phyloP scores from a whole-genome alignment of 2,113 vertebrate genomes.

The Trematocara variabile region DNA sequence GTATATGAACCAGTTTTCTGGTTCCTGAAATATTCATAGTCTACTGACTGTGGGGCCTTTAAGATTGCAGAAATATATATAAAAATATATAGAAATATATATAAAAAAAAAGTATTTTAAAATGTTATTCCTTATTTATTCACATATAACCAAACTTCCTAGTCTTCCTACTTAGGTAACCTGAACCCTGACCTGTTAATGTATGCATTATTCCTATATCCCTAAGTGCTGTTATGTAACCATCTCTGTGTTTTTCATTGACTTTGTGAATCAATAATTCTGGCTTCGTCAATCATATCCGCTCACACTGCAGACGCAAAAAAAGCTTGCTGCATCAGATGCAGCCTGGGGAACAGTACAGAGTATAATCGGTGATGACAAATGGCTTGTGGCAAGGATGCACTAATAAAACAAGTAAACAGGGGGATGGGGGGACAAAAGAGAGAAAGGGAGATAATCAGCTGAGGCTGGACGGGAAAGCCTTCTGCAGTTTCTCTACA shows the following conservation, averaged over 20 bases:
- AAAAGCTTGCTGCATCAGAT: neutral
- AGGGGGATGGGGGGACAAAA: neutral
- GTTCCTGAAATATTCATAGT: neutral
- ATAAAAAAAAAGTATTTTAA: neutral
- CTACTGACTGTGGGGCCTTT: neutral
- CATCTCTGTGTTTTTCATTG: neutral
- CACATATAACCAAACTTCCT: neutral
- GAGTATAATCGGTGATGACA: slow-evolving; percentile 40
- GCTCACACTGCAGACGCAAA: neutral
- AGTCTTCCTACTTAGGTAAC: neutral
- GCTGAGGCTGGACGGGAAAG: slow-evolving; percentile 21
- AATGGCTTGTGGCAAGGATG: slow-evolving; percentile 36
- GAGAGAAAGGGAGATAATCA: slow-evolving; percentile 17
- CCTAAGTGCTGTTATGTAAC: neutral
- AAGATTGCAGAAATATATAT: neutral
- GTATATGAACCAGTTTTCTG: neutral
- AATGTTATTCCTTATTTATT: neutral
- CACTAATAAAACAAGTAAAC: neutral
- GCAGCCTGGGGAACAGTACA: neutral
- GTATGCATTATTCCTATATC: neutral
- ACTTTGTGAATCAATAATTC: neutral
- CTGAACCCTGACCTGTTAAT: neutral
- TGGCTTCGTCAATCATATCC: neutral
- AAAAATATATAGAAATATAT: neutral
- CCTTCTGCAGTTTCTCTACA: slow-evolving; percentile 15